Conservation (phyloP, 2,888 invertebrate species). For the Stenurella melanura region DNA sequence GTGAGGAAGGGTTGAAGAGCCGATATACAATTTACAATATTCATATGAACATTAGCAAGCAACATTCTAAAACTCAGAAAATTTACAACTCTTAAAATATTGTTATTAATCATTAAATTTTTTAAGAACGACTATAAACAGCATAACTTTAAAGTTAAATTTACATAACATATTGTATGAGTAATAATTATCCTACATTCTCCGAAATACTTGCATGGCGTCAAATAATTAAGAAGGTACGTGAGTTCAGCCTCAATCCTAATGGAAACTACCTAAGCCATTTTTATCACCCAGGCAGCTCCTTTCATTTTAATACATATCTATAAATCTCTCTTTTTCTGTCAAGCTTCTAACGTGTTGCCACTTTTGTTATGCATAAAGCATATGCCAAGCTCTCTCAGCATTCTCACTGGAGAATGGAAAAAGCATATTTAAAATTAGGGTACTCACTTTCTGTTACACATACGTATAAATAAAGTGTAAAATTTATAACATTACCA, state of each 20-base stretch:
- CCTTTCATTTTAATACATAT: slow-evolving; percentile 26
- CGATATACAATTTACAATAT: too few species aligned
- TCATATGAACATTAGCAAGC: too few species aligned
- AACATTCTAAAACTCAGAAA: too few species aligned
- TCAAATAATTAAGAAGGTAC: background rate
- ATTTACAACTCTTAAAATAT: too few species aligned
- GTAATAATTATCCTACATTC: too few species aligned
- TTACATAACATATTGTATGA: too few species aligned
- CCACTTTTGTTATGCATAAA: slow-evolving; percentile 27
- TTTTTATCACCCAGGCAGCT: slow-evolving; percentile 1
- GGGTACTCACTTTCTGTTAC: slow-evolving; percentile 19
- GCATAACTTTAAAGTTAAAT: too few species aligned
- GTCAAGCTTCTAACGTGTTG: slow-evolving; percentile 26
- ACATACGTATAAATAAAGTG: slow-evolving; percentile 18
- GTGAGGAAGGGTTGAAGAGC: too few species aligned
- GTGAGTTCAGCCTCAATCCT: slow-evolving; percentile 1
- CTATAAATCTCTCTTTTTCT: slow-evolving; percentile 28
- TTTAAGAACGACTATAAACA: too few species aligned
- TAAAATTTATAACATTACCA: slow-evolving; percentile 24
- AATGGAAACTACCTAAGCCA: background rate
- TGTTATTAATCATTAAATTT: too few species aligned
- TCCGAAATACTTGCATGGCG: background rate
- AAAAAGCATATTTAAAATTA: slow-evolving; percentile 33
- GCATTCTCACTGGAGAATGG: slow-evolving; percentile 25
- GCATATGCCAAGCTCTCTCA: slow-evolving; percentile 12